These are phyloP conservation scores for Aphrophora alni DNA, from an alignment of 2,888 invertebrate species.

Conservation along the genomic window DNA sequence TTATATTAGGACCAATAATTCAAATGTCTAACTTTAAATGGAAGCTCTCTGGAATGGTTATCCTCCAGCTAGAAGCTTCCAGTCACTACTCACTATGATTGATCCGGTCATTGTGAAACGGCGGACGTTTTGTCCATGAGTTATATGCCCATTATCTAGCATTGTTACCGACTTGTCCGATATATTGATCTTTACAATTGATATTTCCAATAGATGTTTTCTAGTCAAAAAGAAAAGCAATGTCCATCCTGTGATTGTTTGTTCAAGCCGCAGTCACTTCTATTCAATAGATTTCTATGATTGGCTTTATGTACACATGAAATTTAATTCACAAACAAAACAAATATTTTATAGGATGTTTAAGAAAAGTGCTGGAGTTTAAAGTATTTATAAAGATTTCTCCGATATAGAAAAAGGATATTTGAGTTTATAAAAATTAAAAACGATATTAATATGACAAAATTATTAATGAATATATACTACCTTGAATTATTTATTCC, in stretches of 20 bases:
- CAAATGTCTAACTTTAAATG: neutral
- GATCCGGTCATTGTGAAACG: neutral
- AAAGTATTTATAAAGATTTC: no score
- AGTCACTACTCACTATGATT: neutral
- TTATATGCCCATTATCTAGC: neutral
- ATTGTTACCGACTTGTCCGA: neutral
- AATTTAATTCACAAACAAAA: no score
- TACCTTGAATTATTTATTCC: no score
- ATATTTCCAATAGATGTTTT: constrained; percentile 3
- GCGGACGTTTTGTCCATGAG: neutral
- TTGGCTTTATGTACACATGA: no score
- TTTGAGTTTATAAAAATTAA: no score
- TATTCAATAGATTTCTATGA: no score
- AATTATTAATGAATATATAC: no score
- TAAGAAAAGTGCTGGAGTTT: no score
- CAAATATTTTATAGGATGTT: no score
- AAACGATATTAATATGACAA: no score
- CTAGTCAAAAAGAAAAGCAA: neutral
- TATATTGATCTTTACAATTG: neutral
- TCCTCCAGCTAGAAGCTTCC: neutral
- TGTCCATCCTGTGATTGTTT: neutral
- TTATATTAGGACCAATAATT: neutral
- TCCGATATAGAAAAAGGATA: no score
- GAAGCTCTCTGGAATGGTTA: neutral
- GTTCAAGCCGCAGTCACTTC: neutral